Percentiles rank a stretch among this genome's conserved stretches.
Evolutionary conservation across 2,888 invertebrate genomes (phyloP).

Genomic region (Axea sp.): DNA sequence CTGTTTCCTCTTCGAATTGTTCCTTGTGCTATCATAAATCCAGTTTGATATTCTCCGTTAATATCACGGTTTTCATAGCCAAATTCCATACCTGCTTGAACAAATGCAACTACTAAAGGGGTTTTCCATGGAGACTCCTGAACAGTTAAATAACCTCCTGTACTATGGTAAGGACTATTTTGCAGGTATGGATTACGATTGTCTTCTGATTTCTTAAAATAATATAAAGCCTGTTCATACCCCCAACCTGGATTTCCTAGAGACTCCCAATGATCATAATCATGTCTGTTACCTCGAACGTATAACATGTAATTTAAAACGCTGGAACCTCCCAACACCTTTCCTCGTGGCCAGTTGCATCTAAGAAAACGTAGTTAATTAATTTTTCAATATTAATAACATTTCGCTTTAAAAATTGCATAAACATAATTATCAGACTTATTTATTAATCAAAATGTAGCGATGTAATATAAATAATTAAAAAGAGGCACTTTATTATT

Average conservation of each 20-base stretch:
- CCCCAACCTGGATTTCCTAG: slow-evolving; percentile 93
- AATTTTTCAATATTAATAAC: too few relatives aligned
- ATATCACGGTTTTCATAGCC: slow-evolving; percentile 90
- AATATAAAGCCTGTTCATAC: slow-evolving; percentile 89
- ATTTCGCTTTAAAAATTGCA: too few relatives aligned
- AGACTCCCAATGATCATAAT: slow-evolving; percentile 92
- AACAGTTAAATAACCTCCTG: slow-evolving; percentile 90
- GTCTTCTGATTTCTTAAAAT: slow-evolving; percentile 93
- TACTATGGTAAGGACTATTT: slow-evolving; percentile 86
- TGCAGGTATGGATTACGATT: slow-evolving; percentile 91
- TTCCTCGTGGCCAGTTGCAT: slow-evolving; percentile 88
- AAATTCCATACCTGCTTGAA: slow-evolving; percentile 90
- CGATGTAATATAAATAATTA: too few relatives aligned
- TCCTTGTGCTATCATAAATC: slow-evolving; percentile 92
- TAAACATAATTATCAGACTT: too few relatives aligned
- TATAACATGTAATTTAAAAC: slow-evolving; percentile 92
- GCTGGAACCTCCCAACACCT: slow-evolving; percentile 90
- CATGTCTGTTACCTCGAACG: slow-evolving; percentile 84
- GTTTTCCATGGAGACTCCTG: slow-evolving; percentile 89
- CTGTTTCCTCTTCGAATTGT: slow-evolving; percentile 90
- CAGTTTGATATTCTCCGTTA: slow-evolving; percentile 90
- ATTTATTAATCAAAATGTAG: too few relatives aligned
- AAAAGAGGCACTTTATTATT: too few relatives aligned
- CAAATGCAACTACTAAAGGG: slow-evolving; percentile 88
- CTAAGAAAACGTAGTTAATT: too few relatives aligned